Percentiles rank a stretch among this genome's conserved stretches.
phyloP scores from a whole-genome alignment of 2,113 vertebrate species.

The Brachyhypopomus occidentalis region DNA sequence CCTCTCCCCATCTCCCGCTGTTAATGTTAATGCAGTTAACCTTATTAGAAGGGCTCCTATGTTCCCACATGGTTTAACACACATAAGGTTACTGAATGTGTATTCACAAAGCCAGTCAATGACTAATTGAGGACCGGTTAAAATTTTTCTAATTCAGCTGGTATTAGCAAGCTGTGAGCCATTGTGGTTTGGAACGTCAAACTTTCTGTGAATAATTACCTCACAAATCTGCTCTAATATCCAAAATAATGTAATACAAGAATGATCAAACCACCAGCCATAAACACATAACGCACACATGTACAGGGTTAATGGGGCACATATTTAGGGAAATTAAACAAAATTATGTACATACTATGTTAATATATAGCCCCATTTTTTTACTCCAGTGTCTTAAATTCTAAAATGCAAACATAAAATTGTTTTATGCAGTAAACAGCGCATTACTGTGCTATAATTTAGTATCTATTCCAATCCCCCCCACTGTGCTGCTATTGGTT shows the following conservation, averaged over 20 bases:
- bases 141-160: constrained; percentile 57
- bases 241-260: constrained; percentile 16
- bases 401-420: too few species aligned
- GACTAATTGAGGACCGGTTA: constrained; percentile 61
- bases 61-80: not conserved
- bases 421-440: too few species aligned
- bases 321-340: too few species aligned
- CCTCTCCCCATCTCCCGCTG: too few species aligned
- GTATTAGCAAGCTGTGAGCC: constrained; percentile 58
- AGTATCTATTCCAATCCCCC: too few species aligned
- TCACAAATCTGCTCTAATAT: constrained; percentile 26
- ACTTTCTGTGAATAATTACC: constrained; percentile 56
- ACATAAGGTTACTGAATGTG: not conserved
- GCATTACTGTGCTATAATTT: too few species aligned
- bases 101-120: constrained; percentile 44
- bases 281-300: not conserved
- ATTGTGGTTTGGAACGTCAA: constrained; percentile 47
- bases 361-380: too few species aligned
- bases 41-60: not conserved
- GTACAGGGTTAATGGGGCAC: not conserved
- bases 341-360: too few species aligned
- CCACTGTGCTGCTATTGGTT: too few species aligned
- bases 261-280: constrained; percentile 16
- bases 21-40: not conserved
- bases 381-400: too few species aligned